Base-by-base conservation (phyloP, 2,797 vertebrate genomes). In the Cossypha polioptera region DNA sequence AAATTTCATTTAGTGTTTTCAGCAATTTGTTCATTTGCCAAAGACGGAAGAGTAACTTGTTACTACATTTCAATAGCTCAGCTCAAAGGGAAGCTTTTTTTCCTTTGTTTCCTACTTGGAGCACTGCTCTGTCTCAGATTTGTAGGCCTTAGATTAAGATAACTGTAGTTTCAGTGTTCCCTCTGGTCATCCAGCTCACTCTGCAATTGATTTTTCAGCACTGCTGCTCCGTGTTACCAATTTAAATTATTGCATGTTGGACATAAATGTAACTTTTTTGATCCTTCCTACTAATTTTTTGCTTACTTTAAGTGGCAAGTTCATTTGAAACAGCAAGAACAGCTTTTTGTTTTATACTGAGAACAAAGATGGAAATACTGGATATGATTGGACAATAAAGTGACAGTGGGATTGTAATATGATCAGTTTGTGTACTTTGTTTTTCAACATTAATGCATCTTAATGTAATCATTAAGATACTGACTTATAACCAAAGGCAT, bases 1-100 rank as follows among this genome's bases (percentile, higher is more conserved):
- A 77, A 88, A 72, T 7, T 61, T 90, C 47, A 66, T 94, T 87
- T 96, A 85, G 61, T 83, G 51, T 88, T 94, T 94, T 92, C 45
- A 93, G 35, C 48, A 84, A 24, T 86, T 90, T 1, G 5, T 74
- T 95, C 66, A 25, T 78, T 68, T 94, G 85, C 80, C 78, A 90
- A 40, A 48, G 17, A 24, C 10, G 14, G 43, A 69, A 59, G 75
- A 54, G 62, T 83, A 38, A 76, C 50, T 83, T 88, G 55, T 91
- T 78, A 35, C 51, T 55, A 6, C 26, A 33, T 67, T 92, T 86
- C 55, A 92, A 68, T 90, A 57, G 65, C 38, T 81, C 71, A 45
- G 2, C 62, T 93, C 38, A 66, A 72, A 91, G 28, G 35, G n/a
- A 58, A 73, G 18, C 7, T 47, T 91, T 76, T 91, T 82, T 80